phyloP scores from a whole-genome alignment of 2,797 vertebrate genomes.

The Alfaro cultratus region DNA sequence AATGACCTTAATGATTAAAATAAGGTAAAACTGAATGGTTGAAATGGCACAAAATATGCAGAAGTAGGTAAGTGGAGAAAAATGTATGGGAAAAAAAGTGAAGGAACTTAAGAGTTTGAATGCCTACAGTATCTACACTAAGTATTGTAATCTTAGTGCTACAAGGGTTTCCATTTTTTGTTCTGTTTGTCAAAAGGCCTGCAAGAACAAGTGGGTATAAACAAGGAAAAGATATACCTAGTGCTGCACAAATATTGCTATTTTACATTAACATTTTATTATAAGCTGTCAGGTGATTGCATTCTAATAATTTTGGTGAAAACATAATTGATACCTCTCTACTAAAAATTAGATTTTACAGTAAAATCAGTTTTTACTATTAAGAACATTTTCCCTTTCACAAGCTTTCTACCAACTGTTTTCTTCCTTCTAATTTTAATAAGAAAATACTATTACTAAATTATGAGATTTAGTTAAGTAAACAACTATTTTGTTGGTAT shows the following conservation, averaged over 20 bases:
- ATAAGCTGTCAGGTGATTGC: not conserved
- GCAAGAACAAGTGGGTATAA: not conserved
- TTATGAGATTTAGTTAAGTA: too few relatives aligned
- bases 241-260: not conserved
- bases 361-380: not conserved
- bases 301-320: not conserved
- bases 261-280: not conserved
- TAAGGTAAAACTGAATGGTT: too few relatives aligned
- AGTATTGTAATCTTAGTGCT: too few relatives aligned
- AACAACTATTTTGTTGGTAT: not conserved
- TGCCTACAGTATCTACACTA: too few relatives aligned
- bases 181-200: not conserved
- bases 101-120: too few relatives aligned
- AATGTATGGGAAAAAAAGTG: too few relatives aligned
- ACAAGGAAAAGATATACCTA: not conserved
- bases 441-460: not conserved
- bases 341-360: not conserved
- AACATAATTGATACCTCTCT: not conserved
- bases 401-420: not conserved
- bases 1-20: too few relatives aligned
- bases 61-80: too few relatives aligned
- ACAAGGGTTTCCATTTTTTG: too few relatives aligned
- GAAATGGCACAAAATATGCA: too few relatives aligned
- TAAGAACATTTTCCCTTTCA: not conserved
- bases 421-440: not conserved